A percentile compares a stretch with the other conserved stretches of the same genome.
Conservation (phyloP, 2,113 vertebrate species). For the Melanocharis versteri region DNA sequence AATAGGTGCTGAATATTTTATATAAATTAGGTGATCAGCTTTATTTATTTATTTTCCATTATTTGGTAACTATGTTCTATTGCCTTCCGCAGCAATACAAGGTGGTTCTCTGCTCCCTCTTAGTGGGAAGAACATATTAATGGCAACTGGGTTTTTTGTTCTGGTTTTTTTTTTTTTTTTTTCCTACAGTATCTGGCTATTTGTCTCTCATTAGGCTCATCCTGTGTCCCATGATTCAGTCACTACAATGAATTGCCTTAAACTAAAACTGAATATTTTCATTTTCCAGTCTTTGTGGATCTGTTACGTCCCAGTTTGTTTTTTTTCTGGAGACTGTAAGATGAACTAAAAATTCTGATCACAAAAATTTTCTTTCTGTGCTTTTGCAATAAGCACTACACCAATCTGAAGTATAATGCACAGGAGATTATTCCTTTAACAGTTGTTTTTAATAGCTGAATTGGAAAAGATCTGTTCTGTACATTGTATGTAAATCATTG, state of each 20-base stretch:
- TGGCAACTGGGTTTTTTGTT: no score
- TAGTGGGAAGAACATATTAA: neutral
- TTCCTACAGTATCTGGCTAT: neutral
- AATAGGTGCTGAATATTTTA: neutral
- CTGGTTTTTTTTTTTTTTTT: no score
- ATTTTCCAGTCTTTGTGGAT: neutral
- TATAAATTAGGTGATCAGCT: neutral
- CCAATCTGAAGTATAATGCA: neutral
- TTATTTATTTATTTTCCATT: neutral
- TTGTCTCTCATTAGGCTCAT: neutral
- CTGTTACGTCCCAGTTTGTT: neutral
- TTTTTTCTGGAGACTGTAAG: neutral
- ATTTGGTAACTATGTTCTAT: neutral
- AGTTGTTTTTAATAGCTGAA: neutral
- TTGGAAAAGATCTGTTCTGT: neutral
- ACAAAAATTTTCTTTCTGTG: neutral
- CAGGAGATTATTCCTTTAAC: neutral
- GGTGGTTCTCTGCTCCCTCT: neutral
- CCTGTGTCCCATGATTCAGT: neutral
- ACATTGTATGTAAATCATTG: neutral
- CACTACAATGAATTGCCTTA: neutral
- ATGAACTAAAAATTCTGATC: neutral
- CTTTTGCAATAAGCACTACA: neutral
- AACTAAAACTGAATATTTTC: neutral
- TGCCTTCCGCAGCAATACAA: neutral